A percentile compares a stretch with the other conserved stretches of the same genome.
Evolutionary conservation across 2,113 vertebrate genomes (phyloP).

Genomic region (Atlantisia rogersi): DNA sequence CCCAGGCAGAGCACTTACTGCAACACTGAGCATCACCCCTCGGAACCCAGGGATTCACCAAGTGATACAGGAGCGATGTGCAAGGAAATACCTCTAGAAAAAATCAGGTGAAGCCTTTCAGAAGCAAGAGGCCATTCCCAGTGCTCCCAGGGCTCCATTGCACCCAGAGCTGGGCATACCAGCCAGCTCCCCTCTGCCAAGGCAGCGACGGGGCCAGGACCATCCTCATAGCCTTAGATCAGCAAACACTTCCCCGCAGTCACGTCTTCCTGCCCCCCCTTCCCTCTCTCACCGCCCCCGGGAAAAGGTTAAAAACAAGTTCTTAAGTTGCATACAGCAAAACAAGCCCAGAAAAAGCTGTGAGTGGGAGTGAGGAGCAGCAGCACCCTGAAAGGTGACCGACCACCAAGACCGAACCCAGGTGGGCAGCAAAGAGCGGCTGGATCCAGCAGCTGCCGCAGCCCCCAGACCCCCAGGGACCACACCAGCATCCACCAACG

Average conservation of each 20-base stretch:
- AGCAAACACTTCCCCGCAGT: not conserved
- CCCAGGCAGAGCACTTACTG: accelerated
- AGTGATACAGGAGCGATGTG: accelerated
- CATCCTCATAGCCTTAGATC: not conserved
- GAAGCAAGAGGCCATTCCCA: not conserved
- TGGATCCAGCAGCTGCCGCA: accelerated
- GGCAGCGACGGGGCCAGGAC: not conserved
- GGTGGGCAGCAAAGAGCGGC: accelerated
- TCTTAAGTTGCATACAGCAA: not conserved
- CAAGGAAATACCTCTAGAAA: accelerated
- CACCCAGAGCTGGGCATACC: accelerated
- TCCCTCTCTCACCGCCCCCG: not conserved
- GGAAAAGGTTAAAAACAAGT: constrained; percentile 27
- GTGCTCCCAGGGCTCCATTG: not conserved
- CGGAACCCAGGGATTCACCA: accelerated
- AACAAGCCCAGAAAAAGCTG: constrained; percentile 34
- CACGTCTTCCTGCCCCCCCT: not conserved
- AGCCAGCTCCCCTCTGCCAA: not conserved
- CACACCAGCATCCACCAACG: accelerated
- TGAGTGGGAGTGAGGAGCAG: constrained; percentile 19
- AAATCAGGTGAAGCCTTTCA: accelerated
- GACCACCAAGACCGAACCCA: not conserved
- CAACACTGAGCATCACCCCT: not conserved
- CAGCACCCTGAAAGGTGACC: not conserved
- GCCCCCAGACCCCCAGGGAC: not conserved